These are phyloP conservation scores for Actenoides hombroni DNA, from an alignment of 2,113 vertebrate species.

Conservation along the genomic window DNA sequence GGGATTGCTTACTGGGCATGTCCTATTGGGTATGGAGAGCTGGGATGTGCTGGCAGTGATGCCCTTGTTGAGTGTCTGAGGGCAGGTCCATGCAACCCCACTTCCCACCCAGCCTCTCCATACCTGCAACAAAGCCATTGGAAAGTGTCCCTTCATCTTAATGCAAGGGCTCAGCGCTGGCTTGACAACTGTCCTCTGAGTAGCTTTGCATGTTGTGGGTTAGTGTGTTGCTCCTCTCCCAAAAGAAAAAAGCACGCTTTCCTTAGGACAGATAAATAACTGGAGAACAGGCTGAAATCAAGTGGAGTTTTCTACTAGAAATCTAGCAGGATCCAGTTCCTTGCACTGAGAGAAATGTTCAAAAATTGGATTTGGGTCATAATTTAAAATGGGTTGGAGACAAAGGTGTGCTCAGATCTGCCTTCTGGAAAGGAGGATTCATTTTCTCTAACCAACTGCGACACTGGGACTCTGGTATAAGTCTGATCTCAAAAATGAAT, in stretches of 20 bases:
- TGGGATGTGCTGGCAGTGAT: background rate
- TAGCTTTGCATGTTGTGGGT: background rate
- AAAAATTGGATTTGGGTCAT: background rate
- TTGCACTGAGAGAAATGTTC: background rate
- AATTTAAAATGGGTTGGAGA: background rate
- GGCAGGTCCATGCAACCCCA: background rate
- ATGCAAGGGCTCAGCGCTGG: background rate
- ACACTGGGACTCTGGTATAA: background rate
- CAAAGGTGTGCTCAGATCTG: background rate
- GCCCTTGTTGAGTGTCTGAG: accelerated
- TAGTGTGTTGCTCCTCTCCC: background rate
- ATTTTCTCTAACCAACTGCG: background rate
- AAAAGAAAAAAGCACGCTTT: background rate
- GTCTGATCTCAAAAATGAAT: background rate
- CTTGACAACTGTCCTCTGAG: background rate
- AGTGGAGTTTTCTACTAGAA: background rate
- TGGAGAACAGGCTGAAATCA: background rate
- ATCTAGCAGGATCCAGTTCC: background rate
- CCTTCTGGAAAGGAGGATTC: background rate
- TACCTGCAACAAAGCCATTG: background rate
- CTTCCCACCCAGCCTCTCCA: background rate
- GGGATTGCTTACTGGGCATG: background rate
- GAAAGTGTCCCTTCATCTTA: background rate
- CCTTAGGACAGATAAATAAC: background rate
- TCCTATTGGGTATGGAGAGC: background rate